A percentile compares a stretch with the other conserved stretches of the same genome.
Evolutionary conservation across 2,888 invertebrate genomes (phyloP).

Genomic region (Tricholauxania praeusta): DNA sequence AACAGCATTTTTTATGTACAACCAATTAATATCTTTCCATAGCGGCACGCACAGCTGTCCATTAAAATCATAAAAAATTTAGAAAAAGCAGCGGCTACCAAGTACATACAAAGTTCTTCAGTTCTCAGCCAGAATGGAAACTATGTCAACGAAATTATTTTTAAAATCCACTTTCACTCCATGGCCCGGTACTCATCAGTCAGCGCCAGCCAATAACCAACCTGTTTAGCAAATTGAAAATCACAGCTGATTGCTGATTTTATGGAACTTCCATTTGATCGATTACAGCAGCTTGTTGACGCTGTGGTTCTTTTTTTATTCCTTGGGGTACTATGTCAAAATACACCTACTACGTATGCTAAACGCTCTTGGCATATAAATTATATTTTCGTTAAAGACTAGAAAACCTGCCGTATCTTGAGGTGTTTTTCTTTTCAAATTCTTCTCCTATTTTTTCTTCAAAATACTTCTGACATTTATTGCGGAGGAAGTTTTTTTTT

Average conservation of each 20-base stretch:
- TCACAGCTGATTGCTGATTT: conserved; percentile 34
- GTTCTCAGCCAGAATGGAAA: neutral
- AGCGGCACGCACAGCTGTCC: conserved; percentile 54
- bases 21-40: conserved; percentile 59
- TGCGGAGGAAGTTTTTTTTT: conserved; percentile 28
- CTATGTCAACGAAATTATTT: conserved; percentile 19
- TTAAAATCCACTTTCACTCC: conserved; percentile 8
- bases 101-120: neutral
- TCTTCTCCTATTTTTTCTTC: neutral
- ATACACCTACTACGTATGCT: neutral
- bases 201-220: conserved; percentile 45
- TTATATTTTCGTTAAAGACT: neutral
- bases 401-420: neutral
- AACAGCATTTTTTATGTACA: conserved; percentile 57
- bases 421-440: neutral
- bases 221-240: conserved; percentile 50
- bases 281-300: conserved; percentile 32
- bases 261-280: conserved; percentile 52
- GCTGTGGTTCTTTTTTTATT: neutral
- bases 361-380: neutral
- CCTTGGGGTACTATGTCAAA: neutral
- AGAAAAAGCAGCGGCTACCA: conserved; percentile 1
- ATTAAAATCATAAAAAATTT: conserved; percentile 52
- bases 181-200: too few species aligned
- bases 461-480: conserved; percentile 32